Evolutionary conservation across 2,797 vertebrate species (phyloP).

Genomic region (Orestias chungarensis): DNA sequence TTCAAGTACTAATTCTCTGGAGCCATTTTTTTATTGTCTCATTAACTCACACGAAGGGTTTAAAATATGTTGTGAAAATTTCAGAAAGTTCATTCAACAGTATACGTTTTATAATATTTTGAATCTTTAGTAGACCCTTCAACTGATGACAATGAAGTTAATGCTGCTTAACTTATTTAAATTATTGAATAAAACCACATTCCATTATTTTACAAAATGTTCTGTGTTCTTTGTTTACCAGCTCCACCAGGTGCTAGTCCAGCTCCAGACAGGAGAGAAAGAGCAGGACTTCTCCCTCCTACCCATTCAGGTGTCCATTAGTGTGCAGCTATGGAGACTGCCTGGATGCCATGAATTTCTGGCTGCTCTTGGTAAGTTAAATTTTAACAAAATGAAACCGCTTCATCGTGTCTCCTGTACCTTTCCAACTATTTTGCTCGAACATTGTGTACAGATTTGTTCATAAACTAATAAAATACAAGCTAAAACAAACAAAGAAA

Average conservation of each 20-base stretch:
- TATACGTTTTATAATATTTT: background rate
- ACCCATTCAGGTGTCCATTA: constrained; percentile 97
- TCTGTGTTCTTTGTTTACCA: constrained; percentile 53
- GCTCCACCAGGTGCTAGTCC: constrained; percentile 98
- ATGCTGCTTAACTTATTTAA: constrained; percentile 6
- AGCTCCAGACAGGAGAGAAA: constrained; percentile 95
- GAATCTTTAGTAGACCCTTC: background rate
- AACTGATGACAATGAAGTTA: background rate
- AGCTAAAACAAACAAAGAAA: background rate
- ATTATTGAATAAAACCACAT: background rate
- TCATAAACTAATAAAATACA: background rate
- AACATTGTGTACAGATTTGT: background rate
- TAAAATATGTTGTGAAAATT: constrained; percentile 2
- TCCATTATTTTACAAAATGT: background rate
- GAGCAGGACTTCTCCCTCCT: constrained; percentile 93
- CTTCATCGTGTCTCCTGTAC: background rate
- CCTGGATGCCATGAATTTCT: constrained; percentile 98
- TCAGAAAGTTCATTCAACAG: background rate
- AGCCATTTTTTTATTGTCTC: constrained; percentile 12
- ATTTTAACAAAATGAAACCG: background rate
- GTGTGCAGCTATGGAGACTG: constrained; percentile 97
- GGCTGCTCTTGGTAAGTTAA: constrained; percentile 91
- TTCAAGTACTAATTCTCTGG: constrained; percentile 21
- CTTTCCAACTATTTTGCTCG: background rate
- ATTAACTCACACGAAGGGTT: background rate